Conservation (phyloP, 2,797 vertebrate species). For the Podarcis siculus region DNA sequence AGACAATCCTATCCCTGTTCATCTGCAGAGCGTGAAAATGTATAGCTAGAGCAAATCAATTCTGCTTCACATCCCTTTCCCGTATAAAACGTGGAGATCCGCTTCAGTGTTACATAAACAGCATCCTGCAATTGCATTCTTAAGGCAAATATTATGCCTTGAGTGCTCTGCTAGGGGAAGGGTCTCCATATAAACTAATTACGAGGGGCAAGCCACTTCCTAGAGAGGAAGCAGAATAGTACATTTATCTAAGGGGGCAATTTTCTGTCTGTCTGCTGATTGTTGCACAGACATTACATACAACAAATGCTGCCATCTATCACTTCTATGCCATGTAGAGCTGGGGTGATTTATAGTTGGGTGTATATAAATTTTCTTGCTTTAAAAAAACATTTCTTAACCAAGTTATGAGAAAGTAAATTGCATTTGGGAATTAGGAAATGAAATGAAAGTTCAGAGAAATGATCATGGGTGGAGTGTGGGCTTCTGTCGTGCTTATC, state of each 20-base stretch:
- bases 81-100: slow-evolving; percentile 3
- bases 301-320: background rate
- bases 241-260: background rate
- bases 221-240: slow-evolving; percentile 13
- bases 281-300: background rate
- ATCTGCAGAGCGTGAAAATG: slow-evolving; percentile 1
- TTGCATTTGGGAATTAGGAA: too few relatives aligned
- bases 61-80: slow-evolving; percentile 25
- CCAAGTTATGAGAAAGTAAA: too few relatives aligned
- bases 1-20: slow-evolving; percentile 37
- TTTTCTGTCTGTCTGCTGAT: background rate
- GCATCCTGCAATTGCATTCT: slow-evolving; percentile 13
- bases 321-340: background rate
- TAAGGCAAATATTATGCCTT: slow-evolving; percentile 36
- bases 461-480: too few relatives aligned
- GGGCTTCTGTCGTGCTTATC: too few relatives aligned
- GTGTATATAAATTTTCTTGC: too few relatives aligned
- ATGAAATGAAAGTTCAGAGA: too few relatives aligned
- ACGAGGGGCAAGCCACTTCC: slow-evolving; percentile 10
- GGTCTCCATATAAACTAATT: slow-evolving; percentile 1
- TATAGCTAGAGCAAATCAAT: slow-evolving; percentile 35
- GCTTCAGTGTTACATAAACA: slow-evolving; percentile 10
- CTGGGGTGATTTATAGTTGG: too few relatives aligned
- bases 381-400: too few relatives aligned
- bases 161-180: background rate